These are phyloP conservation scores for Gopherus flavomarginatus DNA, from an alignment of 2,113 vertebrate species.

Conservation along the genomic window DNA sequence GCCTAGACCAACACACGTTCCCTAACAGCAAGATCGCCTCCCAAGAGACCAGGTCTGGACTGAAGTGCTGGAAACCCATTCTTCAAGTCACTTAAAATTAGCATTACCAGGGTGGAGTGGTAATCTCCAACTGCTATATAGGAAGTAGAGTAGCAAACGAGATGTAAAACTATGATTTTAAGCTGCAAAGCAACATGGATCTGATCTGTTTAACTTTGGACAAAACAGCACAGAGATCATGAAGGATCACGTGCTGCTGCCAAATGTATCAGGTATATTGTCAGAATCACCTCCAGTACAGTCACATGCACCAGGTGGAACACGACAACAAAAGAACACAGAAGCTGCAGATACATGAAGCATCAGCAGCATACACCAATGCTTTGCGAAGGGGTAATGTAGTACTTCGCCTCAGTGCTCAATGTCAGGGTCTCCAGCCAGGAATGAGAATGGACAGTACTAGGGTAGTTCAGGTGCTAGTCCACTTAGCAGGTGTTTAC, in stretches of 20 bases:
- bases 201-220: not conserved
- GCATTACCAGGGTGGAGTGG: not conserved
- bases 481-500: not conserved
- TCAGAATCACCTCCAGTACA: not conserved
- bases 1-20: not conserved
- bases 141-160: not conserved
- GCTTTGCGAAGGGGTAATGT: not conserved
- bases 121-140: not conserved
- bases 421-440: not conserved
- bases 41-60: not conserved
- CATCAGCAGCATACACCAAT: not conserved
- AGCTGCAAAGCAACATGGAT: not conserved
- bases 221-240: not conserved
- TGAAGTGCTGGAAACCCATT: not conserved
- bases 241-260: not conserved
- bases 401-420: not conserved
- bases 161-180: not conserved
- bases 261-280: not conserved
- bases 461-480: not conserved
- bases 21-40: not conserved
- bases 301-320: not conserved
- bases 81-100: not conserved
- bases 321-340: not conserved
- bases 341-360: not conserved
- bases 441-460: not conserved